Conservation (phyloP, 2,888 invertebrate species). For the Aquatica leii region DNA sequence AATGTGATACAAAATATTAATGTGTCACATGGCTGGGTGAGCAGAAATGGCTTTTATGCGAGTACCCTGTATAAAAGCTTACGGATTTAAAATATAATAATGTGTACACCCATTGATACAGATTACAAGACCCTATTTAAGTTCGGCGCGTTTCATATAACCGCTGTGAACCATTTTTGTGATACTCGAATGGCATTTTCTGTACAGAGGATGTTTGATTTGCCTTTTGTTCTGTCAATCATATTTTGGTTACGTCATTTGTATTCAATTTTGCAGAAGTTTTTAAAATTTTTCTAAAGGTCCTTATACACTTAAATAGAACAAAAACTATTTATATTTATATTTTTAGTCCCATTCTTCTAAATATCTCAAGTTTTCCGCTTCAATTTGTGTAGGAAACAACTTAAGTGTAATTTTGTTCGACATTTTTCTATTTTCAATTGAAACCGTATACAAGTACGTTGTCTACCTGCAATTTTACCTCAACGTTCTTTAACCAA, state of each 20-base stretch:
- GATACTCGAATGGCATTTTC: constrained; percentile 41
- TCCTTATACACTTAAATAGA: constrained; percentile 24
- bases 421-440: constrained; percentile 13
- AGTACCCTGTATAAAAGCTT: constrained; percentile 31
- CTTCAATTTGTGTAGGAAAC: constrained; percentile 16
- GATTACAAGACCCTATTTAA: constrained; percentile 41
- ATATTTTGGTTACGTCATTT: constrained; percentile 50
- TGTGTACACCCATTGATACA: constrained; percentile 39
- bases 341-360: constrained; percentile 19
- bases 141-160: constrained; percentile 36
- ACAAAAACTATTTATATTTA: constrained; percentile 22
- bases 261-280: constrained; percentile 47
- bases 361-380: constrained; percentile 18
- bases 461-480: constrained; percentile 16
- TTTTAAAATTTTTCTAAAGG: constrained; percentile 33
- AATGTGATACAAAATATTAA: constrained; percentile 46
- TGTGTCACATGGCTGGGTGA: constrained; percentile 52
- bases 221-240: constrained; percentile 56
- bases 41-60: constrained; percentile 55
- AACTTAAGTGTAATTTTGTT: constrained; percentile 19
- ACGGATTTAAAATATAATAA: constrained; percentile 35
- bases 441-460: background rate
- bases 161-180: constrained; percentile 34
- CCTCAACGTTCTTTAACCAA: constrained; percentile 15
- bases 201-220: constrained; percentile 37